A percentile compares a stretch with the other conserved stretches of the same genome.
These are phyloP conservation scores for Plebejus argus DNA, from an alignment of 2,888 invertebrate genomes.

Conservation along the genomic window DNA sequence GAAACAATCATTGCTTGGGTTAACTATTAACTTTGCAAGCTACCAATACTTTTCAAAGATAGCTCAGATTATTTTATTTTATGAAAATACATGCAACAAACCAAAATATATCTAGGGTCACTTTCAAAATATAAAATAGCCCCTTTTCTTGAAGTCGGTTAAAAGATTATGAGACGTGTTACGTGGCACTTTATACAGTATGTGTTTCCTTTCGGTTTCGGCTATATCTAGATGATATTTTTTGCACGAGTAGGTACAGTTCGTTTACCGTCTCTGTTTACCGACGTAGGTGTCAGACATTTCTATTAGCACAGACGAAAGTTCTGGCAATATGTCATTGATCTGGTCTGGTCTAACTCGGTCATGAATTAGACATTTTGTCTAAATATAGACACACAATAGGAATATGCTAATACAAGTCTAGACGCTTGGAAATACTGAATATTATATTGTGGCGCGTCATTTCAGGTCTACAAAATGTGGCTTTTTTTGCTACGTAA, in stretches of 20 bases:
- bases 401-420: conserved; percentile 22
- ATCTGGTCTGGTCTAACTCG: conserved; percentile 10
- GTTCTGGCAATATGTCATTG: conserved; percentile 21
- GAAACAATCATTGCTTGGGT: background rate
- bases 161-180: too few species aligned
- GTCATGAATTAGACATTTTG: background rate
- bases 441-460: background rate
- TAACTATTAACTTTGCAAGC: too few species aligned
- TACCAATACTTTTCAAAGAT: too few species aligned
- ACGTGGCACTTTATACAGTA: too few species aligned
- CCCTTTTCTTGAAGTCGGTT: too few species aligned
- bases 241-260: conserved; percentile 2
- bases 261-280: background rate
- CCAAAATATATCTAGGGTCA: too few species aligned
- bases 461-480: conserved; percentile 12
- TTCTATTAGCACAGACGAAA: conserved; percentile 16
- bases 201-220: too few species aligned
- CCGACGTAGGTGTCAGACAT: background rate
- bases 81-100: too few species aligned
- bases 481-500: too few species aligned
- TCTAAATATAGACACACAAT: conserved; percentile 17
- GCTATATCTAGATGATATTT: background rate
- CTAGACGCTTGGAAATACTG: conserved; percentile 6
- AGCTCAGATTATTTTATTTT: too few species aligned
- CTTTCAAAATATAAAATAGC: too few species aligned